Conservation (phyloP, 2,113 vertebrate genomes). For the Gila orcuttii region DNA sequence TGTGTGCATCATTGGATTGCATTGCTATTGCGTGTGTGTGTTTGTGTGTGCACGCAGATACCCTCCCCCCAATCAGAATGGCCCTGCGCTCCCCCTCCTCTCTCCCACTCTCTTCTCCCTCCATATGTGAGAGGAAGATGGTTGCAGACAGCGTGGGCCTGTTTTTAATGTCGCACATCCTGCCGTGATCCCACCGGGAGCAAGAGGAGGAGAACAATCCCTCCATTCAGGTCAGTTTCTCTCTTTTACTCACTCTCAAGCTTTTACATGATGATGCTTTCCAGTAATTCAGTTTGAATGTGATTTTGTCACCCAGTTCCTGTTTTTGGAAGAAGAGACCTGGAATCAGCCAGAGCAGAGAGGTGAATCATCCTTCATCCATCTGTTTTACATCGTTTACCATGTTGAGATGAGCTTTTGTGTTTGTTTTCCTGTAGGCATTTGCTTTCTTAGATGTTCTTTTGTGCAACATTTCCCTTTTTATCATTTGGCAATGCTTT, state of each 20-base stretch:
- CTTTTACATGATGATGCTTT: slow-evolving; percentile 11
- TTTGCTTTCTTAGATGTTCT: neutral
- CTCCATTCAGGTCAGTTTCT: slow-evolving; percentile 21
- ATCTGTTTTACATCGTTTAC: neutral
- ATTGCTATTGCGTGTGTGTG: neutral
- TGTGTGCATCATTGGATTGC: slow-evolving; percentile 17
- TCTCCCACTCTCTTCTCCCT: slow-evolving; percentile 29
- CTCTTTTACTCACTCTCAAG: slow-evolving; percentile 2
- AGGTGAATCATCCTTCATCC: slow-evolving; percentile 47
- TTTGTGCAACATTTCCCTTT: neutral
- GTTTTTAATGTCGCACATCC: slow-evolving; percentile 41
- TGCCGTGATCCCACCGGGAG: slow-evolving; percentile 19
- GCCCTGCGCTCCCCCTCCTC: neutral
- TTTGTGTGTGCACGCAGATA: slow-evolving; percentile 15
- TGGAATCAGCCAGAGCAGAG: slow-evolving; percentile 37
- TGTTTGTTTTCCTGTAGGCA: neutral
- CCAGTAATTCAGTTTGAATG: neutral
- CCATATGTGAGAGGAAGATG: slow-evolving; percentile 22
- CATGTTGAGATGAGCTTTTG: slow-evolving; percentile 1
- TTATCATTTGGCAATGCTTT: neutral
- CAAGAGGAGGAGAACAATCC: slow-evolving; percentile 43
- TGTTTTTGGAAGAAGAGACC: slow-evolving; percentile 34
- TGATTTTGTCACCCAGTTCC: slow-evolving; percentile 18
- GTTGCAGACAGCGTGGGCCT: slow-evolving; percentile 51
- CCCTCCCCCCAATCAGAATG: slow-evolving; percentile 36